Evolutionary conservation across 2,113 vertebrate genomes (phyloP).

Genomic region (Turnix velox): DNA sequence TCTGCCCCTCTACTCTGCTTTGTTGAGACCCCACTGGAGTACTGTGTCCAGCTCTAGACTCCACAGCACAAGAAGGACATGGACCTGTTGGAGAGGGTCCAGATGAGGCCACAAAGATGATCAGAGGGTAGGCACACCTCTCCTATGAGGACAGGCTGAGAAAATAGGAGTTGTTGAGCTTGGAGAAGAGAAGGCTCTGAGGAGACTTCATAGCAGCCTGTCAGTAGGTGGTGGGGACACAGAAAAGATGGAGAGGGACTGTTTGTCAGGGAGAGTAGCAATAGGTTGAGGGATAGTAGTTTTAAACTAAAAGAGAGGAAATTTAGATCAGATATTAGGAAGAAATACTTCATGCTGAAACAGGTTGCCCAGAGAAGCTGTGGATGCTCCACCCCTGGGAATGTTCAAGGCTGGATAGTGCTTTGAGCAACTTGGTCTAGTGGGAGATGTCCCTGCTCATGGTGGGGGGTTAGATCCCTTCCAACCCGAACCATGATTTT

Average conservation of each 20-base stretch:
- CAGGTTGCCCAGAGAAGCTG: not conserved
- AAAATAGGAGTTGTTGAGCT: not conserved
- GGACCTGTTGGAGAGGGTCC: not conserved
- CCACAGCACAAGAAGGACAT: not conserved
- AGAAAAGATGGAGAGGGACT: not conserved
- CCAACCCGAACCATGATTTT: not conserved
- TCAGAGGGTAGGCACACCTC: too few relatives aligned
- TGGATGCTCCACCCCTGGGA: too few relatives aligned
- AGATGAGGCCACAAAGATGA: not conserved
- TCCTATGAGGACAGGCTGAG: not conserved
- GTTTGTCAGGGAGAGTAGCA: not conserved
- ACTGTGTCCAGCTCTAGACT: not conserved
- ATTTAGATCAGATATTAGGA: not conserved
- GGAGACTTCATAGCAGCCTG: too few relatives aligned
- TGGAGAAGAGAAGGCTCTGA: too few relatives aligned
- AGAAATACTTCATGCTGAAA: not conserved
- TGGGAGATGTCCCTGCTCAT: too few relatives aligned
- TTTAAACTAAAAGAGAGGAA: not conserved
- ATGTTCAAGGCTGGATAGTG: not conserved
- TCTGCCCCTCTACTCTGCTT: not conserved
- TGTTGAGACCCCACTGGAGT: not conserved
- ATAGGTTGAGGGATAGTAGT: not conserved
- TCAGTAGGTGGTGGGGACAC: not conserved
- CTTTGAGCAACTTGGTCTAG: not conserved
- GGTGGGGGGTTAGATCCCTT: not conserved